Base-by-base conservation (phyloP, 2,888 invertebrate genomes). In the Eretmocerus hayati region DNA sequence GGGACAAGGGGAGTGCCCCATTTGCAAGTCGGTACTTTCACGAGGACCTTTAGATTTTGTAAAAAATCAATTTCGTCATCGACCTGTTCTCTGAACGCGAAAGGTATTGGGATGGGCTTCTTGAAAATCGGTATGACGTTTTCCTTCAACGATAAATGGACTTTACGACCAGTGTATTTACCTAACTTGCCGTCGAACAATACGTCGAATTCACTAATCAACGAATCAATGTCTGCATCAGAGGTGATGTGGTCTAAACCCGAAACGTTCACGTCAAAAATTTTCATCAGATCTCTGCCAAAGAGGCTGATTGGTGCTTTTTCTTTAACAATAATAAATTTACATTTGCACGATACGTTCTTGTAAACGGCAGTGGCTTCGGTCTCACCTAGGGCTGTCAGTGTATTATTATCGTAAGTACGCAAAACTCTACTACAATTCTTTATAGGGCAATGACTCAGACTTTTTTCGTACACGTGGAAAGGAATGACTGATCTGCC, bases 1-100 rank as follows among this genome's bases (percentile, higher is more conserved):
- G 55, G 54, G 5, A 57, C 56, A 19, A 57, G 48, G 11, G 54
- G 44, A 19, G 8, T 26, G n/a, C n/a, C n/a, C n/a, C n/a, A n/a
- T n/a, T n/a, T n/a, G n/a, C n/a, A n/a, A n/a, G n/a, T n/a, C n/a
- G n/a, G n/a, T n/a, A n/a, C n/a, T n/a, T n/a, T n/a, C n/a, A n/a
- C n/a, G n/a, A n/a, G n/a, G n/a, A n/a, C n/a, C n/a, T n/a, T n/a
- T n/a, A n/a, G n/a, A n/a, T n/a, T 38, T 22, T 51, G 52, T 8
- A 52, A 32, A 5, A 43, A 19, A 18, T 41, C 21, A 6, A 55
- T 38, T 22, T 55, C 46, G 3, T 43, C 20, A 9, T 55, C 50
- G 1, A 53, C 22, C 41, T 50, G 46, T 3, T 32, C 22, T 42
- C 26, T 46, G 9, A 55, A 33, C 11, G 55, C 57, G 19, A 54